A percentile compares a stretch with the other conserved stretches of the same genome.
These are phyloP conservation scores for Amiota mariae DNA, from an alignment of 2,888 invertebrate genomes.

Conservation along the genomic window DNA sequence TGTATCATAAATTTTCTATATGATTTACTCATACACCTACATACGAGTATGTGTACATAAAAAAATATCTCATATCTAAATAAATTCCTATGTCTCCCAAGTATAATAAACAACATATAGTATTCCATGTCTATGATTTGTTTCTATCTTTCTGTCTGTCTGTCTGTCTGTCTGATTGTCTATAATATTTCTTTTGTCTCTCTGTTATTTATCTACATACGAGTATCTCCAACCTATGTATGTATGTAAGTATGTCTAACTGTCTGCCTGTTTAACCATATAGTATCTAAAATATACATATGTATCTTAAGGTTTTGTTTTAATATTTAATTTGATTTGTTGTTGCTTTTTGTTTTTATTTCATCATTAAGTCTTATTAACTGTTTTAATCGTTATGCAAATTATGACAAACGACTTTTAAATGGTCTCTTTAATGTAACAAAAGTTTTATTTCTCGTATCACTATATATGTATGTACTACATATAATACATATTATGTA, in stretches of 20 bases:
- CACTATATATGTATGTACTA: too few species aligned
- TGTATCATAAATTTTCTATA: too few species aligned
- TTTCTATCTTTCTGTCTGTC: too few species aligned
- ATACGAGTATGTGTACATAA: too few species aligned
- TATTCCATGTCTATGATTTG: too few species aligned
- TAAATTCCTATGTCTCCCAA: too few species aligned
- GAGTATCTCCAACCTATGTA: not conserved
- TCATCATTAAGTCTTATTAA: constrained; percentile 49
- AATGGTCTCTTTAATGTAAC: constrained; percentile 64
- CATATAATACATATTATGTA: not conserved
- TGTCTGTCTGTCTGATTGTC: too few species aligned
- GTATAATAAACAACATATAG: too few species aligned
- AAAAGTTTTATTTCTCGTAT: constrained; percentile 24
- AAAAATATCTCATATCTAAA: too few species aligned
- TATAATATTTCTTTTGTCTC: not conserved
- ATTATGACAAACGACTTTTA: constrained; percentile 70
- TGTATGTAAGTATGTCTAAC: not conserved
- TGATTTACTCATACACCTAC: too few species aligned
- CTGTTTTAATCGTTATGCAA: constrained; percentile 70
- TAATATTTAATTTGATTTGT: constrained; percentile 35
- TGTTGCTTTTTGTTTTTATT: constrained; percentile 36
- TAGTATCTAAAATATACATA: not conserved
- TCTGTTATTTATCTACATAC: not conserved
- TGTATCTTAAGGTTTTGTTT: constrained; percentile 28
- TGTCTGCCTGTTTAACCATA: constrained; percentile 3